These are phyloP conservation scores for Timema podura DNA, from an alignment of 2,888 invertebrate genomes.

Conservation along the genomic window DNA sequence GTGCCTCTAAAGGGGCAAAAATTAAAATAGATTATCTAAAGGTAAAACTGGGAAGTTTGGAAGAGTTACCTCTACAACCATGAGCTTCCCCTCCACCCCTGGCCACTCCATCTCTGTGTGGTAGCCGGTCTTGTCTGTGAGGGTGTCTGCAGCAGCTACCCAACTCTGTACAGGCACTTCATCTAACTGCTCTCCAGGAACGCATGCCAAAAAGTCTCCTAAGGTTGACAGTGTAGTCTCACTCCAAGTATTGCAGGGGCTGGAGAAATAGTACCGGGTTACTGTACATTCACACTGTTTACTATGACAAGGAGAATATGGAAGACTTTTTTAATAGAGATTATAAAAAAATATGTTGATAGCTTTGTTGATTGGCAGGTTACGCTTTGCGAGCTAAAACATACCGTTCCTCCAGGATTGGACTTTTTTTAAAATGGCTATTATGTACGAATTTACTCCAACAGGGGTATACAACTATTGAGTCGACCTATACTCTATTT, in stretches of 20 bases:
- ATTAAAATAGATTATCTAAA: background rate
- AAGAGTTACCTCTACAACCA: conserved; percentile 15
- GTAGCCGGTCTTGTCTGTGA: conserved; percentile 29
- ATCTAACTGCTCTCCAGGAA: conserved; percentile 24
- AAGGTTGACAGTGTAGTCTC: conserved; percentile 26
- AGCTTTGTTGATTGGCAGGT: too few relatives aligned
- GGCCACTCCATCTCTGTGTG: conserved; percentile 30
- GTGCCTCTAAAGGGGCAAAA: background rate
- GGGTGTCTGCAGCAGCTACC: conserved; percentile 32
- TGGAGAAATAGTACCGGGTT: conserved; percentile 6
- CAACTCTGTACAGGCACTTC: conserved; percentile 25
- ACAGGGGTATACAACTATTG: too few relatives aligned
- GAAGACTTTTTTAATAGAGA: too few relatives aligned
- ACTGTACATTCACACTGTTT: too few relatives aligned
- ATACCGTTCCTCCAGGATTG: too few relatives aligned
- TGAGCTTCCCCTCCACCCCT: conserved; percentile 15
- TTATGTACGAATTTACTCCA: too few relatives aligned
- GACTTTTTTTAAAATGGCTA: too few relatives aligned
- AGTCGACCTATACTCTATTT: too few relatives aligned
- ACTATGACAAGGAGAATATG: too few relatives aligned
- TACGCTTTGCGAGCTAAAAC: too few relatives aligned
- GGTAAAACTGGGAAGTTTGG: background rate
- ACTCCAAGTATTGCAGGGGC: background rate
- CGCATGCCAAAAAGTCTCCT: conserved; percentile 31
- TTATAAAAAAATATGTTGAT: too few relatives aligned